A percentile compares a stretch with the other conserved stretches of the same genome.
These are phyloP conservation scores for Marmota monax DNA, from an alignment of 2,113 vertebrate species.

Conservation along the genomic window DNA sequence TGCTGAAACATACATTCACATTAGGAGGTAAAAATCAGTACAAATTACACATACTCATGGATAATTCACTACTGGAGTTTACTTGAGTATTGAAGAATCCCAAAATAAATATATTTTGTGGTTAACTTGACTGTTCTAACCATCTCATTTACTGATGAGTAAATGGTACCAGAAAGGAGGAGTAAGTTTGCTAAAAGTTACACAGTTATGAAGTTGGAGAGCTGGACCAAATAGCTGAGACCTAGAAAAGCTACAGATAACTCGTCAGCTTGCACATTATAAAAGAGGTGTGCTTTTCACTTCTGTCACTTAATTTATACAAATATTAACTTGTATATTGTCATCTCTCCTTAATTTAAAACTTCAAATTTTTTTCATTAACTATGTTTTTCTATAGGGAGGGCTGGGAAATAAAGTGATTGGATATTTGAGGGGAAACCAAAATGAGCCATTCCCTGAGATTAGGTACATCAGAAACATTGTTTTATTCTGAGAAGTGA, in stretches of 20 bases:
- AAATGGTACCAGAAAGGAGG: background rate
- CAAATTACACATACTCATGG: background rate
- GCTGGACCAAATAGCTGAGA: background rate
- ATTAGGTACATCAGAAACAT: background rate
- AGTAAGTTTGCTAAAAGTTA: background rate
- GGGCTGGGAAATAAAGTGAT: background rate
- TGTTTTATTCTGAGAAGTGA: background rate
- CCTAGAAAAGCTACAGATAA: background rate
- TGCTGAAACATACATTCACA: background rate
- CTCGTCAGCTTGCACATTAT: background rate
- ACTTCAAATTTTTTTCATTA: background rate
- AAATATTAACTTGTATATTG: background rate
- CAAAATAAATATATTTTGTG: background rate
- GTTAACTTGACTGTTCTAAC: background rate
- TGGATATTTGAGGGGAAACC: background rate
- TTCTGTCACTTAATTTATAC: background rate
- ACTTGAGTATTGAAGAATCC: background rate
- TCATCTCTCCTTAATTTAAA: constrained; percentile 35
- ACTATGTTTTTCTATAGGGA: background rate
- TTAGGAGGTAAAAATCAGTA: background rate
- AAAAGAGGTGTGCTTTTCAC: background rate
- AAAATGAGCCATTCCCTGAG: background rate
- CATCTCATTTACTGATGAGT: background rate
- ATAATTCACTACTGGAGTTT: background rate
- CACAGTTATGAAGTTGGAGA: background rate